Percentiles rank a stretch among this genome's conserved stretches.
Conservation (phyloP, 2,113 vertebrate genomes). For the Hydrochoerus hydrochaeris region DNA sequence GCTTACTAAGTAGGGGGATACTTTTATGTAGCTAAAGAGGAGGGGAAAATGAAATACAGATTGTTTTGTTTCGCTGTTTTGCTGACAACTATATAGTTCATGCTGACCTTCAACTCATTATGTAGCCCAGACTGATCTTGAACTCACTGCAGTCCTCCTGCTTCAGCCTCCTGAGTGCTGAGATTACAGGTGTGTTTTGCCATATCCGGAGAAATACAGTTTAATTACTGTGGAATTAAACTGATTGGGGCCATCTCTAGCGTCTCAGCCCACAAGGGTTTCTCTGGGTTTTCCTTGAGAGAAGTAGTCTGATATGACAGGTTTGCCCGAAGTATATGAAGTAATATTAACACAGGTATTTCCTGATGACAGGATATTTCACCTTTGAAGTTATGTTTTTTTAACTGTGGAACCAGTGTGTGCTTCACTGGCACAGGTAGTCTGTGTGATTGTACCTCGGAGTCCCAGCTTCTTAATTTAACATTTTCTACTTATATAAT, state of each 20-base stretch:
- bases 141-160: neutral
- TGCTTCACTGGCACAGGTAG: neutral
- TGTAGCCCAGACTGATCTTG: neutral
- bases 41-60: neutral
- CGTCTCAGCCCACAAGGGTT: neutral
- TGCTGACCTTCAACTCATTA: neutral
- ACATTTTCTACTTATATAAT: neutral
- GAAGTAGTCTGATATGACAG: neutral
- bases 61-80: neutral
- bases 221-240: neutral
- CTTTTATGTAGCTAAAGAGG: neutral
- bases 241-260: neutral
- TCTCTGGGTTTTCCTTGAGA: neutral
- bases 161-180: neutral
- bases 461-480: neutral
- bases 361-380: neutral
- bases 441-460: neutral
- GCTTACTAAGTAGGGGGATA: neutral
- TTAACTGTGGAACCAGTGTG: neutral
- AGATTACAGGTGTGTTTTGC: neutral
- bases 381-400: neutral
- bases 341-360: slow-evolving; percentile 17
- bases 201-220: neutral
- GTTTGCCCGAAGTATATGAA: neutral
- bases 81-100: neutral